Conservation (phyloP, 2,888 invertebrate genomes). For the Papilio protenor region DNA sequence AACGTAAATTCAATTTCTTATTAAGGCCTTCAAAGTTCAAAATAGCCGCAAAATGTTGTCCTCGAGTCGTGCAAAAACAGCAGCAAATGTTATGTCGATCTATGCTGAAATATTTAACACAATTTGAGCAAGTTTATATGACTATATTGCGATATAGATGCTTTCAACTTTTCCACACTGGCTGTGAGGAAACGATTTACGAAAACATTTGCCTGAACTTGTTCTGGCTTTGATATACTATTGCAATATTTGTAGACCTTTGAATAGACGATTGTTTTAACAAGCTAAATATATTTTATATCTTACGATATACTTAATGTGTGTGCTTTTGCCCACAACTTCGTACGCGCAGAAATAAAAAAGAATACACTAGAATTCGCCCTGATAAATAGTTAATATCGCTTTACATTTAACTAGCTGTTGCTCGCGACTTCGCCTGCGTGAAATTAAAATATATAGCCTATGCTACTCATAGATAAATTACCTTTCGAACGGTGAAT, state of each 20-base stretch:
- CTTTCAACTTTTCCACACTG: slow-evolving; percentile 38
- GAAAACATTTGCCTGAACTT: slow-evolving; percentile 30
- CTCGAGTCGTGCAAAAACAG: not conserved
- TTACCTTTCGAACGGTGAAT: too few relatives aligned
- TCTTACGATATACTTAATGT: not conserved
- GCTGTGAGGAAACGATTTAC: slow-evolving; percentile 31
- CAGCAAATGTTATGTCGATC: not conserved
- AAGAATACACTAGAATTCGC: too few relatives aligned
- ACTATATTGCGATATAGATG: slow-evolving; percentile 34
- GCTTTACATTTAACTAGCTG: too few relatives aligned
- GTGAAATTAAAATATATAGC: too few relatives aligned
- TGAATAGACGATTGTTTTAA: not conserved
- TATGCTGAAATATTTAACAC: slow-evolving; percentile 33
- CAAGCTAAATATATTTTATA: not conserved
- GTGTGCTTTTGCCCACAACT: too few relatives aligned
- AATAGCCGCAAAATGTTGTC: not conserved
- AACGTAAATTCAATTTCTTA: too few relatives aligned
- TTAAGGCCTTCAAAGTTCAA: too few relatives aligned
- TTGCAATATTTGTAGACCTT: not conserved
- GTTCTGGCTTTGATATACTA: not conserved
- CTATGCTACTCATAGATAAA: too few relatives aligned
- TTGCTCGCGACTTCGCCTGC: too few relatives aligned
- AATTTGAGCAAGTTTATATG: slow-evolving; percentile 27
- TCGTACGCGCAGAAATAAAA: too few relatives aligned
- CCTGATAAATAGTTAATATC: too few relatives aligned